Conservation (phyloP, 1,140 invertebrate genomes). For the Sycophila sp. region DNA sequence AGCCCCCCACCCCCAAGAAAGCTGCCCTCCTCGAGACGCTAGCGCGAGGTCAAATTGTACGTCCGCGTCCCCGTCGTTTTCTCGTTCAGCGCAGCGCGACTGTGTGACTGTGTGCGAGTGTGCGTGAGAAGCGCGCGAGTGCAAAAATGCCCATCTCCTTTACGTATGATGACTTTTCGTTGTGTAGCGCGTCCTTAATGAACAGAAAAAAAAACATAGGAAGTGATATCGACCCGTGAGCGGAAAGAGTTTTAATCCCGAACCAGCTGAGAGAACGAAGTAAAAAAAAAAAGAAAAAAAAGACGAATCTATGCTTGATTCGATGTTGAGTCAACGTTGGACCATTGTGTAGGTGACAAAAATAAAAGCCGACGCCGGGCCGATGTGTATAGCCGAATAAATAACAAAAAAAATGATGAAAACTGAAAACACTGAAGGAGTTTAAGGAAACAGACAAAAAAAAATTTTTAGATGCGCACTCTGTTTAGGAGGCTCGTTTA, state of each 20-base stretch:
- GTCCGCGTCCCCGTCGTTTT: slow-evolving; percentile 17
- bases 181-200: background rate
- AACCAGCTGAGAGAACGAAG: no score
- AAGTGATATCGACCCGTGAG: slow-evolving; percentile 9
- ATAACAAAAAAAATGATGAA: background rate
- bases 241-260: background rate
- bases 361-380: background rate
- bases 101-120: background rate
- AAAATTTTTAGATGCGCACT: slow-evolving; percentile 35
- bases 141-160: no score
- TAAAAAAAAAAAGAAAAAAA: background rate
- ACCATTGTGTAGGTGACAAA: slow-evolving; percentile 20
- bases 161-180: slow-evolving; percentile 13
- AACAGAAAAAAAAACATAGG: no score
- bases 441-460: slow-evolving; percentile 26
- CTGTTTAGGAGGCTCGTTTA: slow-evolving; percentile 33
- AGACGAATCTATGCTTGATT: slow-evolving; percentile 18
- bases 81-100: background rate
- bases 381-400: slow-evolving; percentile 30
- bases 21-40: background rate
- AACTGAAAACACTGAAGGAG: slow-evolving; percentile 13
- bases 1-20: background rate
- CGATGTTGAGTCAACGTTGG: slow-evolving; percentile 27
- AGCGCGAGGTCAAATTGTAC: slow-evolving; percentile 3
- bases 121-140: background rate